Evolutionary conservation across 2,888 invertebrate species (phyloP).

Genomic region (Hypena proboscidalis): DNA sequence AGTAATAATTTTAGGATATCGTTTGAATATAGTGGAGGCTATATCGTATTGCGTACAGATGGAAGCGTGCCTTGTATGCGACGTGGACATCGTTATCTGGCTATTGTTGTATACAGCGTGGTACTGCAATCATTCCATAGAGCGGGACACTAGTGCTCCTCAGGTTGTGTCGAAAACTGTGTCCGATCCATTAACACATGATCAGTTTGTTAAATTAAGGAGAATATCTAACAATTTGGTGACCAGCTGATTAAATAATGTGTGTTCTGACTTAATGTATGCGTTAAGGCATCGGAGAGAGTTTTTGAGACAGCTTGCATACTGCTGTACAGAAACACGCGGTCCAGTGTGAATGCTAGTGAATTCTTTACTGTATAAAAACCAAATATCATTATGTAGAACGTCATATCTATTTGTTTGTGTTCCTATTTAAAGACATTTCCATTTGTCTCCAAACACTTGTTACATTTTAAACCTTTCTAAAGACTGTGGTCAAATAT

Average conservation of each 20-base stretch:
- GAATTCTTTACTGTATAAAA: constrained; percentile 57
- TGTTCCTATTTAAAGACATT: constrained; percentile 81
- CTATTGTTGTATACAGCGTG: constrained; percentile 42
- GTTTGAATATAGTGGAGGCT: constrained; percentile 71
- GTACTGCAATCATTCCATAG: constrained; percentile 70
- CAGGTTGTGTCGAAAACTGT: too few species aligned
- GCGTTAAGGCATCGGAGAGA: too few species aligned
- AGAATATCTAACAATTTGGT: too few species aligned
- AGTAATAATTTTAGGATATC: constrained; percentile 64
- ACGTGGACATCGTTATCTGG: constrained; percentile 28
- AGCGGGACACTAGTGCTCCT: constrained; percentile 51
- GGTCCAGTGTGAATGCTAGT: constrained; percentile 45
- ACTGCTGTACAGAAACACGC: constrained; percentile 39
- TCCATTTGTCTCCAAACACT: constrained; percentile 55
- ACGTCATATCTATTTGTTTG: constrained; percentile 56
- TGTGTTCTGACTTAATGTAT: too few species aligned
- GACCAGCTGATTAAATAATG: too few species aligned
- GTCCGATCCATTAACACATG: too few species aligned
- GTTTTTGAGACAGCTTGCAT: too few species aligned
- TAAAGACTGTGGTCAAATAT: constrained; percentile 81
- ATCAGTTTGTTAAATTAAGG: too few species aligned
- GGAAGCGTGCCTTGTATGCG: constrained; percentile 55
- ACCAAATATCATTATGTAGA: constrained; percentile 68
- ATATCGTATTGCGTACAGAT: constrained; percentile 57
- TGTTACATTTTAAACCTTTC: constrained; percentile 69